Evolutionary conservation across 2,113 vertebrate genomes (phyloP).

Genomic region (Pipra filicauda): DNA sequence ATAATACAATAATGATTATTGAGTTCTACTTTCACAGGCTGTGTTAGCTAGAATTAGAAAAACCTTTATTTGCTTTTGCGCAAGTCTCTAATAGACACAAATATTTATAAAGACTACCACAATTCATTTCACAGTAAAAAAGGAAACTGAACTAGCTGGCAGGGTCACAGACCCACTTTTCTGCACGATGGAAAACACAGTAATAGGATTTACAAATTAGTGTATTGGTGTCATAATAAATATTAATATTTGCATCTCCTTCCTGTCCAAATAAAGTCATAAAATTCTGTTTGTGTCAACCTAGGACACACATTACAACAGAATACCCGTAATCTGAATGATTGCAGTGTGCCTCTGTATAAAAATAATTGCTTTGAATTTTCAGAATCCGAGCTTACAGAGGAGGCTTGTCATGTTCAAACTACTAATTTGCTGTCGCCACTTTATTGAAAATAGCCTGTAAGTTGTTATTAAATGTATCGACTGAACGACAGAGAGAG

Average conservation of each 20-base stretch:
- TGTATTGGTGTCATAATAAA: constrained; percentile 71
- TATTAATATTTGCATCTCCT: constrained; percentile 75
- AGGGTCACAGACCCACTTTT: constrained; percentile 60
- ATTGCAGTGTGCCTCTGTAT: constrained; percentile 75
- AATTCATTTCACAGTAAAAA: constrained; percentile 50
- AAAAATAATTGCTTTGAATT: constrained; percentile 86
- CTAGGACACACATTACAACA: constrained; percentile 65
- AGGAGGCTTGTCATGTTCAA: constrained; percentile 86
- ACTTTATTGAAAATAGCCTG: constrained; percentile 90
- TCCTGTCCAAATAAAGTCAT: constrained; percentile 76
- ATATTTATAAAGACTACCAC: constrained; percentile 70
- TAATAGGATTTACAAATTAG: constrained; percentile 72
- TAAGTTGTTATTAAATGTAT: constrained; percentile 92
- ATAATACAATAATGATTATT: constrained; percentile 66
- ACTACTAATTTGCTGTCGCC: constrained; percentile 88
- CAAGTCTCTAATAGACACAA: constrained; percentile 60
- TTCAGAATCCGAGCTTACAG: constrained; percentile 81
- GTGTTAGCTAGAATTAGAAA: constrained; percentile 49
- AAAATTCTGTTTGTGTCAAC: constrained; percentile 75
- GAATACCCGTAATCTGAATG: constrained; percentile 78
- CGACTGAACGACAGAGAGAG: constrained; percentile 87
- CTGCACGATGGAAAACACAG: constrained; percentile 45
- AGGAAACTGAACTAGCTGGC: constrained; percentile 51
- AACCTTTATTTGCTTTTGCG: constrained; percentile 63
- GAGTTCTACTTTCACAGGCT: constrained; percentile 61